Conservation (phyloP, 2,888 invertebrate genomes). For the Leptura quadrifasciata region DNA sequence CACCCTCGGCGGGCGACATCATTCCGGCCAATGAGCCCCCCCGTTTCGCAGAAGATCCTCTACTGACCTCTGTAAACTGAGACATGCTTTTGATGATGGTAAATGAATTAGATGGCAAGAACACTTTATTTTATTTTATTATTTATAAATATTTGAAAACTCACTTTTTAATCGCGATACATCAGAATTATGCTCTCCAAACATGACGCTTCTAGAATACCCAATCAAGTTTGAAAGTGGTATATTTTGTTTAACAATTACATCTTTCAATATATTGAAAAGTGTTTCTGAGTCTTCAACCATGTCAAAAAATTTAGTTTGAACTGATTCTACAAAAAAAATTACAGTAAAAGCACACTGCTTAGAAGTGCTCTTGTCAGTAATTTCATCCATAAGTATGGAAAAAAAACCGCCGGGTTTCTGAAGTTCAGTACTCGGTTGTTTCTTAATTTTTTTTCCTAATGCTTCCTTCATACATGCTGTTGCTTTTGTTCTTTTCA, state of each 20-base stretch:
- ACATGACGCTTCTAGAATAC: slow-evolving; percentile 60
- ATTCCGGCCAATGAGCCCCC: slow-evolving; percentile 55
- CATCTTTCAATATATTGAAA: slow-evolving; percentile 45
- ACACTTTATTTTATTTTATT: slow-evolving; percentile 64
- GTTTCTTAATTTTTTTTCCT: slow-evolving; percentile 26
- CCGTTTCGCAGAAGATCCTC: slow-evolving; percentile 59
- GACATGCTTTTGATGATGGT: slow-evolving; percentile 64
- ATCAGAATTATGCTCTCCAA: slow-evolving; percentile 56
- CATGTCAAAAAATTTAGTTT: slow-evolving; percentile 57
- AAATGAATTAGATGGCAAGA: slow-evolving; percentile 66
- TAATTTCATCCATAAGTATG: slow-evolving; percentile 44
- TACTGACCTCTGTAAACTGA: slow-evolving; percentile 60
- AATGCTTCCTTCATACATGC: slow-evolving; percentile 27
- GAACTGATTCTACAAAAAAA: slow-evolving; percentile 17
- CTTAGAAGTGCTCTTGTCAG: slow-evolving; percentile 42
- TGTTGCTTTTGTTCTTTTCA: slow-evolving; percentile 41
- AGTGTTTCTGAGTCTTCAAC: slow-evolving; percentile 54
- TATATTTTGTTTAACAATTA: slow-evolving; percentile 47
- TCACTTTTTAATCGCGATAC: slow-evolving; percentile 46
- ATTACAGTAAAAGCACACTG: slow-evolving; percentile 52
- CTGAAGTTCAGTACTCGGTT: slow-evolving; percentile 19
- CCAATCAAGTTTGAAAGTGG: slow-evolving; percentile 59
- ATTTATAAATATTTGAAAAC: slow-evolving; percentile 61
- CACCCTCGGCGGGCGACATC: too few species aligned
- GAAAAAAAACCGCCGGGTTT: slow-evolving; percentile 27